Evolutionary conservation across 2,888 invertebrate genomes (phyloP), one percentile per base, ranked within the genome.

Genomic region (Clunio marinus): DNA sequence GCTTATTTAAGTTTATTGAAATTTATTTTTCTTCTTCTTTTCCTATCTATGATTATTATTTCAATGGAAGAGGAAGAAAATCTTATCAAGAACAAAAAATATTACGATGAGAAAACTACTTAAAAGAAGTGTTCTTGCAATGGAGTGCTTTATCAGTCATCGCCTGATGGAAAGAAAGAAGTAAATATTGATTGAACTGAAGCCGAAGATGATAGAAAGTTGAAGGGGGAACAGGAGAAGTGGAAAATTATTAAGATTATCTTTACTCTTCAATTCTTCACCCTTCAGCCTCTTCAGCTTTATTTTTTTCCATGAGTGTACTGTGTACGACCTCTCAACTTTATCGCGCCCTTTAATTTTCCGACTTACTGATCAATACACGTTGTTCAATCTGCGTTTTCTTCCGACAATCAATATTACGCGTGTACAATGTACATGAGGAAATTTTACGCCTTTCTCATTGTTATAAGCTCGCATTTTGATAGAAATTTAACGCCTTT

Each of bases 341-440:
- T 60, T 35, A 60, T 60, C 60, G 60, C 22, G 27, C 60, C 27
- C 58, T 60, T 60, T 60, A 60, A 60, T 60, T 37, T 60, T 60
- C 60, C 60, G 17, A 60, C 35, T 60, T 60, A 60, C 35, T 60
- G 60, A 60, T 60, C 60, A 60, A 60, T 60, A 60, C 3, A 35
- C 35, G 15, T 60, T 60, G 60, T 60, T 60, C 32, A 37, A 32
- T 60, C 24, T 60, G 60, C 15, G 15, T 8, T 60, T 20, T 15
- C 15, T 58, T 58, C 4, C 28, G 28, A 58, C 27, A 45, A 45
- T 17, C 7, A 7, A 45, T n/a, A 2, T 17, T 58, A 28, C 25
- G 45, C n/a, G 45, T 45, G 45, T n/a, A n/a, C n/a, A n/a, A n/a
- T n/a, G n/a, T n/a, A n/a, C n/a, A n/a, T n/a, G n/a, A n/a, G n/a